Percentiles rank a stretch among this genome's conserved stretches.
These are phyloP conservation scores for Cotesia typhae DNA, from an alignment of 1,140 invertebrate species.

Conservation along the genomic window DNA sequence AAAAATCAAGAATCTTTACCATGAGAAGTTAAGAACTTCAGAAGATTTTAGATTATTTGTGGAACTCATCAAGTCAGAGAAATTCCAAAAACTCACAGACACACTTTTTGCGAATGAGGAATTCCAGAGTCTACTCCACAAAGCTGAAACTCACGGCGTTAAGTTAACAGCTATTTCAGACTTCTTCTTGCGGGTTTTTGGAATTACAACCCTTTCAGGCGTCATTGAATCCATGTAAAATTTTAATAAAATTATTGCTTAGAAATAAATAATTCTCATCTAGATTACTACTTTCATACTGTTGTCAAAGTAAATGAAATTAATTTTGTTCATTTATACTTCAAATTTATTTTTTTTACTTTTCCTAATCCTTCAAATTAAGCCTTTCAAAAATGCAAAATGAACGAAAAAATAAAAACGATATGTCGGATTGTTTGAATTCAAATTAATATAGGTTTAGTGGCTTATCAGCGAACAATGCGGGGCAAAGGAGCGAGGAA, in stretches of 20 bases:
- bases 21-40: conserved; percentile 35
- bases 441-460: too few species aligned
- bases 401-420: too few species aligned
- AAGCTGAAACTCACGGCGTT: conserved; percentile 30
- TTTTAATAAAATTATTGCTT: too few species aligned
- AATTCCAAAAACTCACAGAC: conserved; percentile 30
- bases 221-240: neutral
- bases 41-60: conserved; percentile 33
- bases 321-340: too few species aligned
- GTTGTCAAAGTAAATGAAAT: too few species aligned
- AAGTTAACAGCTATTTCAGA: conserved; percentile 31
- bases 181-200: conserved; percentile 33
- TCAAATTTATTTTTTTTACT: too few species aligned
- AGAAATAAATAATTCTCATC: too few species aligned
- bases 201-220: conserved; percentile 28
- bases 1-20: conserved; percentile 36
- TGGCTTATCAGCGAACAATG: neutral
- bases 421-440: too few species aligned
- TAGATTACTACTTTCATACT: too few species aligned
- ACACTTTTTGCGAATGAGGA: conserved; percentile 25
- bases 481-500: too few species aligned
- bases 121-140: conserved; percentile 26
- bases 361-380: too few species aligned
- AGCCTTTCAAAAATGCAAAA: too few species aligned
- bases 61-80: conserved; percentile 21